phyloP scores from a whole-genome alignment of 2,113 vertebrate genomes.

The Zosterops hypoxanthus region DNA sequence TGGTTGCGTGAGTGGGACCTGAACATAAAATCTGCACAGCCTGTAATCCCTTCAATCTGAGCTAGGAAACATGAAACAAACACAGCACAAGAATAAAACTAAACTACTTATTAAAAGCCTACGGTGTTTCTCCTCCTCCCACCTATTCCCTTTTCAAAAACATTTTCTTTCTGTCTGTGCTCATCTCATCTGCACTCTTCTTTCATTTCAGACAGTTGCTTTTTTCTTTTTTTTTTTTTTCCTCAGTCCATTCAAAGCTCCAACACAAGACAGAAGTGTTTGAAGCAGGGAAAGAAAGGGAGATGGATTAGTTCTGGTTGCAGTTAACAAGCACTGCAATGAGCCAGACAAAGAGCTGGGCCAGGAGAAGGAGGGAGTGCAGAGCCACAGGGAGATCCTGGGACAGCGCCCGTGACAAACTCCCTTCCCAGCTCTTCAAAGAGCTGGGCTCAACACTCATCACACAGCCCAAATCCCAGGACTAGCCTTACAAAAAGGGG shows the following conservation, averaged over 20 bases:
- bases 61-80: constrained; percentile 49
- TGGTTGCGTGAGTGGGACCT: not conserved
- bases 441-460: not conserved
- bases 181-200: constrained; percentile 29
- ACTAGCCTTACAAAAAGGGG: not conserved
- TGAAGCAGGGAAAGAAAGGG: constrained; percentile 23
- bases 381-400: not conserved
- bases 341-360: not conserved
- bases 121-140: constrained; percentile 57
- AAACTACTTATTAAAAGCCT: constrained; percentile 67
- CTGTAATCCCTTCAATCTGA: constrained; percentile 51
- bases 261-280: not conserved
- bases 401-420: not conserved
- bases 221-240: not conserved
- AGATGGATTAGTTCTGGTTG: constrained; percentile 15
- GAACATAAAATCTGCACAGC: constrained; percentile 4
- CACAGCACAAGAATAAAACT: constrained; percentile 53
- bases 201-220: constrained; percentile 22
- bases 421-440: not conserved
- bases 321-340: not conserved
- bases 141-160: constrained; percentile 63
- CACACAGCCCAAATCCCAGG: not conserved
- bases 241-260: not conserved
- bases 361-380: not conserved
- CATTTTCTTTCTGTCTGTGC: constrained; percentile 42